These are phyloP conservation scores for Tretioscincus oriximinensis DNA, from an alignment of 2,113 vertebrate genomes.

Conservation along the genomic window DNA sequence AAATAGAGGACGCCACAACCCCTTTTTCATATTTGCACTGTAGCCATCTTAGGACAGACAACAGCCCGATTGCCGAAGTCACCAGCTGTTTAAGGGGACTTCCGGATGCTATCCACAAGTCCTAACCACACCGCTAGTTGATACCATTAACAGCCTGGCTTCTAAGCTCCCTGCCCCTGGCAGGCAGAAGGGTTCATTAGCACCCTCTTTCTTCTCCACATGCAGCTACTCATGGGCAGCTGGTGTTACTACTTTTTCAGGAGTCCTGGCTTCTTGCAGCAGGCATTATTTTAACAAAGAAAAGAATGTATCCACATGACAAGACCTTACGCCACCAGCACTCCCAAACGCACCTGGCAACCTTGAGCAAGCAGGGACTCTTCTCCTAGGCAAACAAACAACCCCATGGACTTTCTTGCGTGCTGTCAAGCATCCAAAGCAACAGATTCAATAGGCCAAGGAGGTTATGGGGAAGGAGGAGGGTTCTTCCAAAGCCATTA, in stretches of 20 bases:
- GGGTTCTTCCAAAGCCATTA: conserved; percentile 58
- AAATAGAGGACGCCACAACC: no score
- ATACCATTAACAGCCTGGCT: no score
- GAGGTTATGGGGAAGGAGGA: conserved; percentile 41
- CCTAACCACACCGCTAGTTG: no score
- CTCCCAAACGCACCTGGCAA: conserved; percentile 30
- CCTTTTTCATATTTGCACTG: background rate
- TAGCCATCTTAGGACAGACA: background rate
- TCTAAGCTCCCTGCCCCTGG: no score
- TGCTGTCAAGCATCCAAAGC: conserved; percentile 49
- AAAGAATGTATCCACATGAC: no score
- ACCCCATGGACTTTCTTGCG: background rate
- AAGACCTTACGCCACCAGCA: conserved; percentile 15
- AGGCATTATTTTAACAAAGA: background rate
- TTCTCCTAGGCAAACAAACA: background rate
- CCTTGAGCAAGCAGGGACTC: conserved; percentile 37
- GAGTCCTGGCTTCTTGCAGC: no score
- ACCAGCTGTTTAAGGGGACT: background rate
- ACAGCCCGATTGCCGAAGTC: background rate
- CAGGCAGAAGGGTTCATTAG: no score
- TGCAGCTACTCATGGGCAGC: background rate
- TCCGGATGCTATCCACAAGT: background rate
- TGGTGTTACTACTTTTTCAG: background rate
- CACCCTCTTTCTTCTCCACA: background rate
- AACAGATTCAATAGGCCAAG: conserved; percentile 45